Evolutionary conservation across 2,888 invertebrate genomes (phyloP).

Genomic region (Hecatera dysodea): DNA sequence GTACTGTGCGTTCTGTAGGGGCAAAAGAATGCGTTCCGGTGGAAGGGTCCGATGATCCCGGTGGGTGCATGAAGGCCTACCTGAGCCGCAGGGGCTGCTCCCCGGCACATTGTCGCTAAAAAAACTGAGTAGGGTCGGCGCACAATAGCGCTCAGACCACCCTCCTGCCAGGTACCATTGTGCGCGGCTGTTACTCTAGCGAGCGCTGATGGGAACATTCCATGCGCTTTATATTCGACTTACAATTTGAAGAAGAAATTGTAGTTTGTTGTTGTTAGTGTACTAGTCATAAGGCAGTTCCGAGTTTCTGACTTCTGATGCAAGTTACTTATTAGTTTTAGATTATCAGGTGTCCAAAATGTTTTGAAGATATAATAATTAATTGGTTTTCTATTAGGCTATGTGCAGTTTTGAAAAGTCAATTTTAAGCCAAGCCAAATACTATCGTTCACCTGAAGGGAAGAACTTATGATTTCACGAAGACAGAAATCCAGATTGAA

Average conservation of each 20-base stretch:
- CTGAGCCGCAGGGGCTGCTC: slow-evolving; percentile 84
- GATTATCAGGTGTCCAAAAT: not conserved
- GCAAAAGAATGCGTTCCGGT: slow-evolving; percentile 74
- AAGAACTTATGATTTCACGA: not conserved
- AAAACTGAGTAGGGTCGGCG: slow-evolving; percentile 87
- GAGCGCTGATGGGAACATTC: slow-evolving; percentile 49
- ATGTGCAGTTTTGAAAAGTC: not conserved
- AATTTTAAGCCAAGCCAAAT: not conserved
- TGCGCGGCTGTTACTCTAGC: slow-evolving; percentile 66
- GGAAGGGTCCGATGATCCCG: slow-evolving; percentile 77
- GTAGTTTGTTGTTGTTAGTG: slow-evolving; percentile 19
- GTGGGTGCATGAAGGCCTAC: slow-evolving; percentile 81
- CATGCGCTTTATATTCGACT: slow-evolving; percentile 41
- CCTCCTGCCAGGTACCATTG: slow-evolving; percentile 73
- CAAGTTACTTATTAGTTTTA: slow-evolving; percentile 15
- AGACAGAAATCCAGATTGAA: not conserved
- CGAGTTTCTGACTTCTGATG: not conserved
- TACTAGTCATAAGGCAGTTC: not conserved
- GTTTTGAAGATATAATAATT: not conserved
- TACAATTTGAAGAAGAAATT: slow-evolving; percentile 28
- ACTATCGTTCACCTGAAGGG: not conserved
- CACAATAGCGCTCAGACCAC: slow-evolving; percentile 79
- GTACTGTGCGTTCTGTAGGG: slow-evolving; percentile 60
- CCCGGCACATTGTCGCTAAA: slow-evolving; percentile 84
- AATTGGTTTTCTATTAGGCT: not conserved